phyloP scores from a whole-genome alignment of 92 coral and sea anemone species.

The Pocillopora meandrina region DNA sequence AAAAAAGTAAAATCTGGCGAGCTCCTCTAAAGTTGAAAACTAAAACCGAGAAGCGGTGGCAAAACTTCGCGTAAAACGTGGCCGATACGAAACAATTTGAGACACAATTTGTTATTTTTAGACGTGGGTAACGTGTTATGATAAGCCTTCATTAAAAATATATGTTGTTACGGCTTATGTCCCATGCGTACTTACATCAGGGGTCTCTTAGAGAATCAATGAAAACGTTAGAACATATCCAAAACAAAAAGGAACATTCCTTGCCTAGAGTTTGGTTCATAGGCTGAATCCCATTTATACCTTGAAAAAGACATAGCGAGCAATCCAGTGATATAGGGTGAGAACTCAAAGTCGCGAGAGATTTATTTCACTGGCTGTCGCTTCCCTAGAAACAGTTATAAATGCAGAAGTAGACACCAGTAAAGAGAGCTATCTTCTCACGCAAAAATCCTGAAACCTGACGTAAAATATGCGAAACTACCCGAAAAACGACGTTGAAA shows the following conservation, averaged over 20 bases:
- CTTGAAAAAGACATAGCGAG: slow-evolving; percentile 20
- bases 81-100: slow-evolving; percentile 10
- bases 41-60: neutral
- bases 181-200: slow-evolving; percentile 6
- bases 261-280: slow-evolving; percentile 9
- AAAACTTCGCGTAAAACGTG: neutral
- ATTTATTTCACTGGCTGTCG: too few species aligned
- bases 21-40: neutral
- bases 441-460: neutral
- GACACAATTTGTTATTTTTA: slow-evolving; percentile 58
- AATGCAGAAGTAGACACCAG: neutral
- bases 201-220: neutral
- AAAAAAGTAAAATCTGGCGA: neutral
- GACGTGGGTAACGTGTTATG: slow-evolving; percentile 55
- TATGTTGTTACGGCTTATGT: slow-evolving; percentile 58
- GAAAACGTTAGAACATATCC: neutral
- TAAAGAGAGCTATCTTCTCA: neutral
- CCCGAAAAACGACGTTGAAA: neutral
- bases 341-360: slow-evolving; percentile 13
- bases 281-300: slow-evolving; percentile 9
- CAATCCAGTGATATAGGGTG: slow-evolving; percentile 17
- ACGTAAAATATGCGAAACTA: neutral
- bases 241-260: neutral
- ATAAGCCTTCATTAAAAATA: slow-evolving; percentile 78
- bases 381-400: neutral